Percentiles rank a stretch among this genome's conserved stretches.
phyloP scores from a whole-genome alignment of 1,140 invertebrate genomes.

The Eriocheir sinensis region DNA sequence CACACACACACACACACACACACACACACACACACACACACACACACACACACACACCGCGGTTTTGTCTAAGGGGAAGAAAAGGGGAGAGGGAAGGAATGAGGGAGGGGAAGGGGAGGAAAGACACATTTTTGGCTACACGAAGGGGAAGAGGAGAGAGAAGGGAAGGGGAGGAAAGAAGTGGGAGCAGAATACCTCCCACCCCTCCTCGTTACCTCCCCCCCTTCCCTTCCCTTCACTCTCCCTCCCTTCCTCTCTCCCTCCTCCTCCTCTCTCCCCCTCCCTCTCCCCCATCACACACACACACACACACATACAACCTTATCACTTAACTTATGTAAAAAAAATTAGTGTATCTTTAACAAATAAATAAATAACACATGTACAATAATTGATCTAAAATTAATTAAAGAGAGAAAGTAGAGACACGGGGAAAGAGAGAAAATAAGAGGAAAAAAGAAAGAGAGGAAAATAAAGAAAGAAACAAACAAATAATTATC shows the following conservation, averaged over 20 bases:
- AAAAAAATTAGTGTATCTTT: neutral
- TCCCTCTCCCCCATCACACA: neutral
- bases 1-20: neutral
- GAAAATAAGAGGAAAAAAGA: too few species aligned
- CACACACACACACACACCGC: neutral
- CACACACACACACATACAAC: neutral
- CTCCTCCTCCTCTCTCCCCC: neutral
- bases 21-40: neutral
- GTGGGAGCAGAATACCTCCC: neutral
- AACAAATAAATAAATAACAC: conserved; percentile 26
- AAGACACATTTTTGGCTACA: neutral
- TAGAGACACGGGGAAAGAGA: too few species aligned
- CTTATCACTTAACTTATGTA: neutral
- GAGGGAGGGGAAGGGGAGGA: too few species aligned
- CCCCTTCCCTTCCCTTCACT: neutral
- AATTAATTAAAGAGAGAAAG: neutral
- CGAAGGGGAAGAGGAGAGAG: neutral
- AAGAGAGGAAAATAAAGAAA: too few species aligned
- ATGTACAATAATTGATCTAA: neutral
- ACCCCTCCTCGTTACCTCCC: neutral
- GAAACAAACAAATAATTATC: neutral
- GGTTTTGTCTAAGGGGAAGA: neutral
- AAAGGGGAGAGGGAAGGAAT: neutral
- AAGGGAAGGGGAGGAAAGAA: too few species aligned
- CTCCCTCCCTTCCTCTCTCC: neutral